A percentile compares a stretch with the other conserved stretches of the same genome.
Evolutionary conservation across 1,140 invertebrate species (phyloP).

Genomic region (Diachasmimorpha longicaudata): DNA sequence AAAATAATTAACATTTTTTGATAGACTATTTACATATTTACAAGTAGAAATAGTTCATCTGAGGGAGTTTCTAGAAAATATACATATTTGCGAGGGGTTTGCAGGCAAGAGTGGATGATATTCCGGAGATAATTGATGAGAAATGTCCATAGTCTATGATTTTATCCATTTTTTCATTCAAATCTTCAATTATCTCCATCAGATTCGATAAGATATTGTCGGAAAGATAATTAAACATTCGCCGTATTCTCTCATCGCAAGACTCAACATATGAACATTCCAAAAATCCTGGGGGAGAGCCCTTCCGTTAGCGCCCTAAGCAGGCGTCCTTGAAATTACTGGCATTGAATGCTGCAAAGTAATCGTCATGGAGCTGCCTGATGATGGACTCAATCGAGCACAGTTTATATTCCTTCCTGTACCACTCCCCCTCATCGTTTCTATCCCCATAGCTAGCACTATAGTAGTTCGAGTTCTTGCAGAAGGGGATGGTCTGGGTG

Average conservation of each 20-base stretch:
- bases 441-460: constrained; percentile 54
- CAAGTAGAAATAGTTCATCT: constrained; percentile 30
- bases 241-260: no score
- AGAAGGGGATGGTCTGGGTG: constrained; percentile 82
- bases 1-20: constrained; percentile 6
- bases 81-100: background rate
- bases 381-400: constrained; percentile 87
- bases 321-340: constrained; percentile 88
- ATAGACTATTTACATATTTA: constrained; percentile 44
- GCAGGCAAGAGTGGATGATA: background rate
- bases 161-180: no score
- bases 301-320: constrained; percentile 36
- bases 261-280: no score
- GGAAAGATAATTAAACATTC: no score
- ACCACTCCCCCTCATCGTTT: constrained; percentile 53
- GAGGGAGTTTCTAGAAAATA: background rate
- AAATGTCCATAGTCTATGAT: no score
- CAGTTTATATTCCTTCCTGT: constrained; percentile 63
- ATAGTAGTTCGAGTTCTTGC: constrained; percentile 67
- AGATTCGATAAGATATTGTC: no score
- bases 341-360: constrained; percentile 79
- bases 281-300: background rate
- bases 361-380: constrained; percentile 83
- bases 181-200: no score
- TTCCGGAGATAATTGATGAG: background rate